These are phyloP conservation scores for Coleophora flavipennella DNA, from an alignment of 2,888 invertebrate genomes.

Conservation along the genomic window DNA sequence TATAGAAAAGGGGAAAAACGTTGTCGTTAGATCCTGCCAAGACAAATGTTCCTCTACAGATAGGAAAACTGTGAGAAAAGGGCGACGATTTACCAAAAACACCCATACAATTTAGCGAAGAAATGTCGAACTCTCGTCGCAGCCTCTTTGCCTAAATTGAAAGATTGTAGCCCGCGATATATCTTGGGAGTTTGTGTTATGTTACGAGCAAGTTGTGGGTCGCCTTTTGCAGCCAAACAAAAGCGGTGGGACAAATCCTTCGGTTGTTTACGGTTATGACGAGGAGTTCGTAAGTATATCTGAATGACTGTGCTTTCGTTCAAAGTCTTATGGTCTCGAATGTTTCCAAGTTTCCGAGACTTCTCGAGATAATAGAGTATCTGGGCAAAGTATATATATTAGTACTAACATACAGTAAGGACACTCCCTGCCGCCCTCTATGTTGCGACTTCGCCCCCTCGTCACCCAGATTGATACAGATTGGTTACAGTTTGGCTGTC, in stretches of 20 bases:
- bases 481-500: too few species aligned
- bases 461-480: too few species aligned
- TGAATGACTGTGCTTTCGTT: constrained; percentile 37
- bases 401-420: too few species aligned
- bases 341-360: constrained; percentile 32
- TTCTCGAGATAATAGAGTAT: constrained; percentile 36
- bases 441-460: too few species aligned
- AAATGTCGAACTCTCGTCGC: constrained; percentile 60
- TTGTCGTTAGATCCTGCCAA: constrained; percentile 48
- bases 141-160: constrained; percentile 66
- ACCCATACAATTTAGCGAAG: constrained; percentile 60
- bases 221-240: constrained; percentile 42
- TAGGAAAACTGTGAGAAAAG: constrained; percentile 54
- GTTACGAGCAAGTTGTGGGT: constrained; percentile 56
- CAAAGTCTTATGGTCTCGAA: constrained; percentile 27
- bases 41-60: constrained; percentile 62
- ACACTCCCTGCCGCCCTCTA: too few species aligned
- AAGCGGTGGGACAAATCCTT: constrained; percentile 51
- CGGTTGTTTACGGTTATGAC: constrained; percentile 56
- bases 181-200: constrained; percentile 63
- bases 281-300: constrained; percentile 43
- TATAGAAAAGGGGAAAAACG: constrained; percentile 36
- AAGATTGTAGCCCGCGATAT: constrained; percentile 61
- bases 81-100: constrained; percentile 66
- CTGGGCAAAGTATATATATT: constrained; percentile 26